phyloP scores from a whole-genome alignment of 2,888 invertebrate genomes.

The Catocala nupta region DNA sequence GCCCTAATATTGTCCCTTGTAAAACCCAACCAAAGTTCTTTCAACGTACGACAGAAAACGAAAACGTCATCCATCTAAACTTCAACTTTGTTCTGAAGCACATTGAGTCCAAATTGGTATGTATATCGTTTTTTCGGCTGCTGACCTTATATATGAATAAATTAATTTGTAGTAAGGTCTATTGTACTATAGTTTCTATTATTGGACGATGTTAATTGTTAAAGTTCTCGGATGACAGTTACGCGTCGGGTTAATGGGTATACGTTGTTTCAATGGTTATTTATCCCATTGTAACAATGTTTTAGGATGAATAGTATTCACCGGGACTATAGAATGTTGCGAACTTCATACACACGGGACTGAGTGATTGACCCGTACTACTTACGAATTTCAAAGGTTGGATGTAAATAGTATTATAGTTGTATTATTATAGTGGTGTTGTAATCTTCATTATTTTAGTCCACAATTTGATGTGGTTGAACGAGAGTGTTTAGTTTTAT shows the following conservation, averaged over 20 bases:
- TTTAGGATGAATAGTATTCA: conserved; percentile 72
- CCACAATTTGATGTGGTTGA: conserved; percentile 24
- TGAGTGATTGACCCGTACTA: conserved; percentile 60
- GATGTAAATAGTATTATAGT: conserved; percentile 24
- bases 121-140: conserved; percentile 59
- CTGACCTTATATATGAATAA: conserved; percentile 78
- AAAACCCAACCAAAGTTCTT: conserved; percentile 26
- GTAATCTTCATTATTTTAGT: conserved; percentile 41
- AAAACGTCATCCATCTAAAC: conserved; percentile 29
- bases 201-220: conserved; percentile 81
- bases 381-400: conserved; percentile 25
- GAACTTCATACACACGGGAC: conserved; percentile 55
- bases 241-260: conserved; percentile 78
- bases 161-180: conserved; percentile 81
- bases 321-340: conserved; percentile 54
- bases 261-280: conserved; percentile 76
- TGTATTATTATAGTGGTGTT: conserved; percentile 25
- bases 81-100: conserved; percentile 35
- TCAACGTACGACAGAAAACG: conserved; percentile 17
- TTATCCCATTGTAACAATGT: conserved; percentile 71
- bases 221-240: conserved; percentile 78
- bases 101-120: conserved; percentile 49
- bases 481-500: conserved; percentile 26
- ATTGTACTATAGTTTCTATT: conserved; percentile 83
- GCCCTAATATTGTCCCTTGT: conserved; percentile 21